Evolutionary conservation across 2,888 invertebrate species (phyloP).

Genomic region (Latrodectus elegans): DNA sequence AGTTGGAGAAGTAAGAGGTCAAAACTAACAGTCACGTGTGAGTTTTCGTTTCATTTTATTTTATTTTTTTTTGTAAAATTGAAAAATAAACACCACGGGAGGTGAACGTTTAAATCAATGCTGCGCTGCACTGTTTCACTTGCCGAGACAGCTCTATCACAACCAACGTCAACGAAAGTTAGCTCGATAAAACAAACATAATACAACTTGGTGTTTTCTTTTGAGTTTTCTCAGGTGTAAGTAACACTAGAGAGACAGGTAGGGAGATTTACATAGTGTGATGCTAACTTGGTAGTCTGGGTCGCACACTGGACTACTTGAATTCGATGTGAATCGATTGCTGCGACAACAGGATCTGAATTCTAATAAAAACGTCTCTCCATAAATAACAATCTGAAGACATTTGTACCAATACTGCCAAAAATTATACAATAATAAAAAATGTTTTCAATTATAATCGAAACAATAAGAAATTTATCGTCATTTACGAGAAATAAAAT

Average conservation of each 20-base stretch:
- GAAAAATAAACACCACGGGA: slow-evolving; percentile 55
- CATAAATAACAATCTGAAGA: too few relatives aligned
- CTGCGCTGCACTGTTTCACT: slow-evolving; percentile 52
- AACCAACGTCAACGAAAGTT: slow-evolving; percentile 1
- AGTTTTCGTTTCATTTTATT: background rate
- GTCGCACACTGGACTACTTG: too few relatives aligned
- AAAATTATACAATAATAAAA: too few relatives aligned
- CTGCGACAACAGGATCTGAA: too few relatives aligned
- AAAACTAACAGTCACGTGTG: slow-evolving; percentile 8
- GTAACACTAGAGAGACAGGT: background rate
- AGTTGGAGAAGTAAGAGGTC: slow-evolving; percentile 42
- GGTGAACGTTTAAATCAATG: slow-evolving; percentile 53
- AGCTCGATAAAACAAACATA: background rate
- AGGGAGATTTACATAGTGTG: background rate
- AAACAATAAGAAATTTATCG: too few relatives aligned
- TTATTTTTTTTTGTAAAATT: slow-evolving; percentile 39
- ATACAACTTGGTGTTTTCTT: background rate
- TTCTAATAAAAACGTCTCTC: too few relatives aligned
- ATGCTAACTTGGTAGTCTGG: too few relatives aligned
- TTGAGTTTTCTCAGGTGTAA: background rate
- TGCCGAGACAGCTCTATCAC: slow-evolving; percentile 51
- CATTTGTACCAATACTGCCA: too few relatives aligned
- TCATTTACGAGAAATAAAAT: too few relatives aligned
- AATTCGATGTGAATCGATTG: too few relatives aligned
- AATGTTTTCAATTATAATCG: too few relatives aligned